Base-by-base conservation (phyloP, 1,140 invertebrate species). In the Zaprionus vittiger region DNA sequence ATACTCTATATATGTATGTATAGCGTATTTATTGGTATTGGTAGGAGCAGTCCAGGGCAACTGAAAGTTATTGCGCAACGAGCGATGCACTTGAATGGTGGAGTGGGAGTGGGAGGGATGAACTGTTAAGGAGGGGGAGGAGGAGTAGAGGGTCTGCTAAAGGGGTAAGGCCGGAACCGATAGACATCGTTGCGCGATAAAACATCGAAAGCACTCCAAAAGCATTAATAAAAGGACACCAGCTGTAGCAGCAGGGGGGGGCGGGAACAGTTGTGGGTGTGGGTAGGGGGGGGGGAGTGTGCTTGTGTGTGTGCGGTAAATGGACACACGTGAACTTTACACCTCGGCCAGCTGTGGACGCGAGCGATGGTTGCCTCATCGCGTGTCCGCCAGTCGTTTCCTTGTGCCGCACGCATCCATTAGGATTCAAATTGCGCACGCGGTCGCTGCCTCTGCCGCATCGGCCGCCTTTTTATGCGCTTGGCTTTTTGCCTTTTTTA, bases 171-270 rank as follows among this genome's bases (percentile, higher is more conserved):
- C 67, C 66, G 24, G 44, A 74, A 52, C 28, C 73, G 77, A 80
- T 87, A 75, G 80, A 83, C 73, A 81, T 73, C 78, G 74, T 68
- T 56, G 44, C 68, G 75, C 85, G 84, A 89, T 89, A 89, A 89
- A 89, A 90, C 78, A 89, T 89, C 90, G 85, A 89, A 89, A 89
- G 85, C 85, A 89, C 85, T 89, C 85, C 81, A 89, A 89, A 90
- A 76, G 84, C 84, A 89, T 89, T 89, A 89, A 89, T 89, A 89
- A 84, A 89, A 81, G 78, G 77, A 68, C 60, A 76, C 60, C 60
- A 60, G 67, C 37, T 12, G 28, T 34, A 34, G 31, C 31, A 34
- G 31, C 9, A 34, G 41, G 14, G 15, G n/a, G 41, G 41, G 9
- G 4, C 11, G n/a, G 55, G 62, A 31, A 31, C 7, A 9, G 49